Base-by-base conservation (phyloP, 2,113 vertebrate species). In the Dermatemys mawii region DNA sequence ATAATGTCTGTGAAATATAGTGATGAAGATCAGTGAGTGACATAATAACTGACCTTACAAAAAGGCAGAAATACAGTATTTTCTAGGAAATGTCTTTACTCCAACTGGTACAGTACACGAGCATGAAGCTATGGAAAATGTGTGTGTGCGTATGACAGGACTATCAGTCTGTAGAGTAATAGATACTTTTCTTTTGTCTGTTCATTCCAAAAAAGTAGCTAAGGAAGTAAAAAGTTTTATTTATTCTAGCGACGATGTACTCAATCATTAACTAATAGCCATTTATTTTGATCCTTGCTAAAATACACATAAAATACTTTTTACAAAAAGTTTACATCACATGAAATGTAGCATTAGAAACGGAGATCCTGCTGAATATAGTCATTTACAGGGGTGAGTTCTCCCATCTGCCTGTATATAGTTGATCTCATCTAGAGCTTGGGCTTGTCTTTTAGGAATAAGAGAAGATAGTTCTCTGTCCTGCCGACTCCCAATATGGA, bases 101-200 rank as follows among this genome's bases (percentile, higher is more conserved):
- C 85, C 51, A 63, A 60, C 11, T 4, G 87, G n/a, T 81, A 0
- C 92, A 85, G 5, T 91, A 87, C 88, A 50, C 73, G 48, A 76
- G 16, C 22, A 12, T 78, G 92, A 94, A 93, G 90, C 84, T 95
- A 44, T 93, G 93, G 92, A 88, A 95, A 38, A 46, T 44, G 9
- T 24, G 35, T 53, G 13, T 6, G 5, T 76, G 88, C 48, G 6
- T 53, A 75, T 44, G 70, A 12, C 70, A 44, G 12, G 13, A 3
- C 41, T 29, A 27, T 27, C 22, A 75, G 41, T 27, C 73, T 44
- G 38, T 41, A 76, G n/a, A 26, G n/a, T 73, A 73, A 26, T 41
- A 73, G 41, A 14, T 76, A 46, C 26, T 46, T 76, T 75, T 27
- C 24, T 73, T 73, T n/a, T 44, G 70, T 38, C 70, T 44, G 2